A percentile compares a stretch with the other conserved stretches of the same genome.
Evolutionary conservation across 2,113 vertebrate species (phyloP).

Genomic region (Strigops habroptila): DNA sequence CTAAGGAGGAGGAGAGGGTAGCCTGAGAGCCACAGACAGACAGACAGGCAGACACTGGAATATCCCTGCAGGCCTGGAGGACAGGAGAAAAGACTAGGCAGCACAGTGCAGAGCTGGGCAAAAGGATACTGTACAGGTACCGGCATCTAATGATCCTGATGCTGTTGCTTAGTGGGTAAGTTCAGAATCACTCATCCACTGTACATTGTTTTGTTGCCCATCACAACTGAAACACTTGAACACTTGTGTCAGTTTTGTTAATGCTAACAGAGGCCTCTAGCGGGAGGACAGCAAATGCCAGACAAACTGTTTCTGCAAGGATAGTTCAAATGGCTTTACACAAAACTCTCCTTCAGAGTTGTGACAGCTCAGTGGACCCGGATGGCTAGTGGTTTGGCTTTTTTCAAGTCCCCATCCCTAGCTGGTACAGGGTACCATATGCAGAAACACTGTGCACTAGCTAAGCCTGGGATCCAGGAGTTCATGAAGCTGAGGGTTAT

Average conservation of each 20-base stretch:
- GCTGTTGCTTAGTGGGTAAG: not conserved
- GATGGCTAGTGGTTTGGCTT: not conserved
- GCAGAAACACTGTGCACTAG: not conserved
- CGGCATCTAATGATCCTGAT: not conserved
- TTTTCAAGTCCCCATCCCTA: not conserved
- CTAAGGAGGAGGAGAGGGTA: not conserved
- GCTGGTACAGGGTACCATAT: not conserved
- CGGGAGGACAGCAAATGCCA: not conserved
- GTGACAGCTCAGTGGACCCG: not conserved
- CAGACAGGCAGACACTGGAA: not conserved
- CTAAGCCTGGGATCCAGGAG: rapidly evolving
- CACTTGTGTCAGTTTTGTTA: not conserved
- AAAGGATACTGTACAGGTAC: not conserved
- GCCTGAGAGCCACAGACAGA: not conserved
- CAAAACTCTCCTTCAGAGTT: not conserved
- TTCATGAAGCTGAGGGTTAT: not conserved
- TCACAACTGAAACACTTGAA: not conserved
- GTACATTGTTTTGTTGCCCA: not conserved
- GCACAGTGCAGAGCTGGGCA: not conserved
- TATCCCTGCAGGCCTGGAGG: not conserved
- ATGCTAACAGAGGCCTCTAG: not conserved
- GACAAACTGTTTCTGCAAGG: not conserved
- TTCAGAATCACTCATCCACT: not conserved
- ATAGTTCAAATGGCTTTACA: not conserved
- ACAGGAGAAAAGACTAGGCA: not conserved